Conservation (phyloP, 2,797 vertebrate genomes). For the Gobio occitaniae region DNA sequence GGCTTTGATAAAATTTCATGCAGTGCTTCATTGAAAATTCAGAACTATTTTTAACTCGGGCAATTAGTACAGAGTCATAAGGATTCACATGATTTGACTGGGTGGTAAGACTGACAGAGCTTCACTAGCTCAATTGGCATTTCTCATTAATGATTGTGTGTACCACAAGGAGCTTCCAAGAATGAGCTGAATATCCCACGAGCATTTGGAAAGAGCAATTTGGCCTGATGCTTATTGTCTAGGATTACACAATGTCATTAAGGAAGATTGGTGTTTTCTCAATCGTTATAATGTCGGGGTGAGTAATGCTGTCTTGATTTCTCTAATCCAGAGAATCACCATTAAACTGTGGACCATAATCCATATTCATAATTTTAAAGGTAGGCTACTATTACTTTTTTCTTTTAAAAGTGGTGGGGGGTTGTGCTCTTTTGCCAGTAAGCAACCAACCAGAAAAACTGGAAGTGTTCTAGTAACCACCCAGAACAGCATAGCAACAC, state of each 20-base stretch:
- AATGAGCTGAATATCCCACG: constrained; percentile 10
- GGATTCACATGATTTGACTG: constrained; percentile 28
- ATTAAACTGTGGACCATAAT: background rate
- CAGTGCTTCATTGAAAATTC: constrained; percentile 48
- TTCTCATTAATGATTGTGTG: constrained; percentile 27
- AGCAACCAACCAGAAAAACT: background rate
- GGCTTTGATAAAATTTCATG: constrained; percentile 54
- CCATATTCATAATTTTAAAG: background rate
- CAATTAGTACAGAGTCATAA: constrained; percentile 33
- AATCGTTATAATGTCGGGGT: constrained; percentile 3
- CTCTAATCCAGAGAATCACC: background rate
- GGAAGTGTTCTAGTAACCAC: background rate
- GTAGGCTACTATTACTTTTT: background rate
- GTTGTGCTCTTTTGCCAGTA: background rate
- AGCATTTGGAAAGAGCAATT: constrained; percentile 38
- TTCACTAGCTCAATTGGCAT: background rate
- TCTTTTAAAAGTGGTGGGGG: no score
- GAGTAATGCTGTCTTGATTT: constrained; percentile 3
- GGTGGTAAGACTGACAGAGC: constrained; percentile 25
- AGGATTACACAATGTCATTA: constrained; percentile 21
- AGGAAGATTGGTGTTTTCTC: constrained; percentile 17
- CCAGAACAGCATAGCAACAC: background rate
- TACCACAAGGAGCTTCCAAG: constrained; percentile 1
- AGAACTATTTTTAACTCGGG: constrained; percentile 46
- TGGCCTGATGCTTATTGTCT: constrained; percentile 18